Evolutionary conservation across 2,888 invertebrate genomes (phyloP).

Genomic region (Zygogramma bicolorata): DNA sequence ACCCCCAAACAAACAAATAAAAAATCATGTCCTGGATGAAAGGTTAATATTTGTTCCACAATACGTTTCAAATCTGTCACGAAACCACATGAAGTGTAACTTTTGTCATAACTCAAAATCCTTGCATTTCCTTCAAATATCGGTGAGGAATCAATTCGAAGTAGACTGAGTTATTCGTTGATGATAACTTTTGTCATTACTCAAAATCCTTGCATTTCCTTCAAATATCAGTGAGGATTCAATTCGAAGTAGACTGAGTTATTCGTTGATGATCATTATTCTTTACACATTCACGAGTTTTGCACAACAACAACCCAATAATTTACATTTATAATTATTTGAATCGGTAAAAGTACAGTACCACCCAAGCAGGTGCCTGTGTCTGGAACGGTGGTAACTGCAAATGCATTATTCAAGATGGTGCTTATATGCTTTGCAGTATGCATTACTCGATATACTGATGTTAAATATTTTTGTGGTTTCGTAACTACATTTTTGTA

Average conservation of each 20-base stretch:
- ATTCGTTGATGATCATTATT: conserved; percentile 41
- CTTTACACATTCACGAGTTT: conserved; percentile 38
- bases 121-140: no score
- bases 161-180: conserved; percentile 16
- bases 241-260: neutral
- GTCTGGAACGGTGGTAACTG: neutral
- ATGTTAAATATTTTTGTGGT: neutral
- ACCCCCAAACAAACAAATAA: no score
- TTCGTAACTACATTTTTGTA: neutral
- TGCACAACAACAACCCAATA: conserved; percentile 38
- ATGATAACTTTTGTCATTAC: no score
- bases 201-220: no score
- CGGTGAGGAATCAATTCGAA: no score
- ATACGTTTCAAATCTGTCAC: no score
- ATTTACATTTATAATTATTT: conserved; percentile 47
- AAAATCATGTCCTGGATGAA: no score
- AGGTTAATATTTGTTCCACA: no score
- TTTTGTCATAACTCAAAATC: no score
- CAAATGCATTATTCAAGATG: conserved; percentile 13
- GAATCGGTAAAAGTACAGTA: conserved; percentile 39
- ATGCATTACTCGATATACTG: neutral
- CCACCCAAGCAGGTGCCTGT: conserved; percentile 39
- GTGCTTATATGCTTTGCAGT: neutral
- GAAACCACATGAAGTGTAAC: no score
- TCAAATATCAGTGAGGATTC: no score